A percentile compares a stretch with the other conserved stretches of the same genome.
Evolutionary conservation across 2,888 invertebrate species (phyloP).

Genomic region (Brachyptera risi): DNA sequence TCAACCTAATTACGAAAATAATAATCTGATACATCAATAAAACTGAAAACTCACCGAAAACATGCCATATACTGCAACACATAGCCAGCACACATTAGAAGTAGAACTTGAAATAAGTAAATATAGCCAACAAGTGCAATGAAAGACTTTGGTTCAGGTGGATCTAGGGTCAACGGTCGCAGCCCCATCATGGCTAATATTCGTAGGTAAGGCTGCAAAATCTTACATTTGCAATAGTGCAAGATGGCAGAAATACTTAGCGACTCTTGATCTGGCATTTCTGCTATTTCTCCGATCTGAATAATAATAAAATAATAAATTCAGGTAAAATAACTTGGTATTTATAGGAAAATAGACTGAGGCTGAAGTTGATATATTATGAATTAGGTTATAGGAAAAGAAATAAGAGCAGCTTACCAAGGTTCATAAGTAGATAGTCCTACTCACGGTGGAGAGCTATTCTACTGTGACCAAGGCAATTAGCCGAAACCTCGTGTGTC

Average conservation of each 20-base stretch:
- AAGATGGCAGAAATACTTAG: constrained; percentile 74
- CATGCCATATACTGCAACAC: constrained; percentile 74
- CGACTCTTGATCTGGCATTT: constrained; percentile 61
- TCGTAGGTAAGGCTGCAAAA: constrained; percentile 70
- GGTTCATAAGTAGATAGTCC: too few relatives aligned
- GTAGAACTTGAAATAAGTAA: constrained; percentile 63
- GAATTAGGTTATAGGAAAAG: too few relatives aligned
- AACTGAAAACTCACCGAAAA: constrained; percentile 59
- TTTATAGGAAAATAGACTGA: too few relatives aligned
- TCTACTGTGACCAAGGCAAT: too few relatives aligned
- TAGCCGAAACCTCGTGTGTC: too few relatives aligned
- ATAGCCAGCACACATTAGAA: constrained; percentile 67
- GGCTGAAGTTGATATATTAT: too few relatives aligned
- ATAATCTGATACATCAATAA: too few relatives aligned
- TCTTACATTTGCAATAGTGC: constrained; percentile 77
- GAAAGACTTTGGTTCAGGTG: constrained; percentile 55
- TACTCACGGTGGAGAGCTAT: too few relatives aligned
- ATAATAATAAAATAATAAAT: too few relatives aligned
- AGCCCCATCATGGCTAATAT: constrained; percentile 71
- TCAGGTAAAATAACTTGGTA: too few relatives aligned
- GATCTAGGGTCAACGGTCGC: constrained; percentile 62
- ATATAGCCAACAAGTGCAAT: constrained; percentile 60
- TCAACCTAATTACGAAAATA: too few relatives aligned
- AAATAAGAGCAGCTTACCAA: too few relatives aligned
- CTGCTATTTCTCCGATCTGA: constrained; percentile 69